Percentiles rank a stretch among this genome's conserved stretches.
Conservation (phyloP, 2,888 invertebrate species). For the Seladonia tumulorum region DNA sequence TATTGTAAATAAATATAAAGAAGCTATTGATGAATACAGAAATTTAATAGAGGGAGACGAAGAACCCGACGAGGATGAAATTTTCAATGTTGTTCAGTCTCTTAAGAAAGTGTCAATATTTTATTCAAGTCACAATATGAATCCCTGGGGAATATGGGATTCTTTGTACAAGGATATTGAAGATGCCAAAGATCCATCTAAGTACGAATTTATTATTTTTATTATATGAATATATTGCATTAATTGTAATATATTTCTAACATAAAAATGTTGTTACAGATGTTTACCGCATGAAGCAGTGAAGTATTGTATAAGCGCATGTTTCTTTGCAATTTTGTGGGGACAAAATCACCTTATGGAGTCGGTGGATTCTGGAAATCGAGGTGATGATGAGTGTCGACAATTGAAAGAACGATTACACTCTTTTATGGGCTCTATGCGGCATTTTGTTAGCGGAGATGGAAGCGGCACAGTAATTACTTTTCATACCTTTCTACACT, state of each 20-base stretch:
- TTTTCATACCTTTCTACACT: slow-evolving; percentile 1
- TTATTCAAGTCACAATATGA: slow-evolving; percentile 97
- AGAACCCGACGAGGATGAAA: slow-evolving; percentile 97
- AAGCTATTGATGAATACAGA: slow-evolving; percentile 94
- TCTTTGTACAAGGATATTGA: slow-evolving; percentile 91
- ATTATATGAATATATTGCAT: not conserved
- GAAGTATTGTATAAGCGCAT: slow-evolving; percentile 93
- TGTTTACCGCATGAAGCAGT: slow-evolving; percentile 86
- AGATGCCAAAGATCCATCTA: slow-evolving; percentile 85
- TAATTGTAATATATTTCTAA: not conserved
- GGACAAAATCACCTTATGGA: slow-evolving; percentile 93
- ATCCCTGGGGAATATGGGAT: slow-evolving; percentile 96
- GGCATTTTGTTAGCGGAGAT: slow-evolving; percentile 87
- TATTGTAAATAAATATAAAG: slow-evolving; percentile 94
- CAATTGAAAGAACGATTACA: slow-evolving; percentile 90
- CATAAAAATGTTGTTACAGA: slow-evolving; percentile 50
- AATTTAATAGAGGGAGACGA: slow-evolving; percentile 91
- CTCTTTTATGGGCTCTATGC: slow-evolving; percentile 91
- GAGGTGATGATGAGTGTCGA: slow-evolving; percentile 86
- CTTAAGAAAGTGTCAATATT: slow-evolving; percentile 97
- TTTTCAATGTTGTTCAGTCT: slow-evolving; percentile 95
- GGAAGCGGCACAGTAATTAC: slow-evolving; percentile 90
- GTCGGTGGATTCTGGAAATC: slow-evolving; percentile 87
- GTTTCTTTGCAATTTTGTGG: slow-evolving; percentile 95
- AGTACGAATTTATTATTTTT: slow-evolving; percentile 50